Evolutionary conservation across 2,797 vertebrate species (phyloP), one percentile per base, ranked within the genome.

Genomic region (Miichthys miiuy): DNA sequence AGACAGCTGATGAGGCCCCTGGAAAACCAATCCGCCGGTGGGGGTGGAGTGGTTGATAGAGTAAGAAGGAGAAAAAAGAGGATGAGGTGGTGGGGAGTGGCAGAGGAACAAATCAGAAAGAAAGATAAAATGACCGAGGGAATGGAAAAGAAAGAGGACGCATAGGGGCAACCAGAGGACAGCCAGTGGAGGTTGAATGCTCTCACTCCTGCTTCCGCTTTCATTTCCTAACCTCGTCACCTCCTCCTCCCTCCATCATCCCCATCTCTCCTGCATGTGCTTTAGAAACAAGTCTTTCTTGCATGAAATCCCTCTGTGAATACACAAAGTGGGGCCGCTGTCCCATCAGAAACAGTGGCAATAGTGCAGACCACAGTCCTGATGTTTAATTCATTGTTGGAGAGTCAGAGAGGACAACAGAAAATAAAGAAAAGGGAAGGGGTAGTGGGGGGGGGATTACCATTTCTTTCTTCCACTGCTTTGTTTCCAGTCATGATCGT

Each of bases 301-400:
- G 42, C 81, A 71, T 61, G 20, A 80, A 83, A 79, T 79, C 73
- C 51, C 73, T 52, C 70, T 64, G 74, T 25, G 76, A 85, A 87
- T 88, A 80, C 70, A 82, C 61, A 82, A 86, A 89, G 82, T 80
- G 75, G 78, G 67, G 64, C 79, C 20, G 27, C 58, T 52, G 69
- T 83, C 80, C 73, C 60, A 46, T 88, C 64, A 68, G 77, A 80
- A 70, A 42, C 61, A 23, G 61, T n/a, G 57, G 77, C 68, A 78
- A 64, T 23, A 62, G 72, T 0, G 47, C 60, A 72, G 52, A 11
- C 72, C 3, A 17, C 23, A 10, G 30, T 79, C 75, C 77, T 92
- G 80, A 94, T 94, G 88, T 94, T 93, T 92, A 91, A 93, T 93
- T 93, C 85, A 93, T 90, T 77, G 61, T 57, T 5, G 38, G 67